Conservation (phyloP, 2,888 invertebrate genomes). For the Melanchra persicariae region DNA sequence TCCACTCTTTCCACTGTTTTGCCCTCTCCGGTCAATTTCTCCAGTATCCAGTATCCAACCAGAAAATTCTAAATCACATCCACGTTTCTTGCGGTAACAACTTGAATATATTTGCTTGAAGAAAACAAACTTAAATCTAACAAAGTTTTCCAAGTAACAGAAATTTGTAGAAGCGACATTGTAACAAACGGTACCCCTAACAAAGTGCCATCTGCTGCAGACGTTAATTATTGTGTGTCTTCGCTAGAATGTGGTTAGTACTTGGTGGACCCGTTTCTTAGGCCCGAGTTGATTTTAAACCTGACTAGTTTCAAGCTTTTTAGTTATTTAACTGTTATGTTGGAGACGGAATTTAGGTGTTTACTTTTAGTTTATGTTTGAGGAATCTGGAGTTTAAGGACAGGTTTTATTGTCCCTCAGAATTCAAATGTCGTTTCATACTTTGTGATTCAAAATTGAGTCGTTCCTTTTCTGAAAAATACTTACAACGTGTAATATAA, state of each 20-base stretch:
- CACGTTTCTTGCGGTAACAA: not conserved
- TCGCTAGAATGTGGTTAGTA: not conserved
- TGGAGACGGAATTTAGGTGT: not conserved
- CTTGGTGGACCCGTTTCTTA: not conserved
- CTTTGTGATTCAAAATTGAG: not conserved
- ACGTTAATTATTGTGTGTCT: constrained; percentile 40
- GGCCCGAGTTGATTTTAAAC: not conserved
- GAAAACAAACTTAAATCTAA: constrained; percentile 33
- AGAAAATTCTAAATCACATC: not conserved
- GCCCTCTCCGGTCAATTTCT: no score
- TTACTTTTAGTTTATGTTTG: not conserved
- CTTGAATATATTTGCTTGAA: constrained; percentile 10
- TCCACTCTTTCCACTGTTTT: no score
- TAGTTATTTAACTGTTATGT: not conserved
- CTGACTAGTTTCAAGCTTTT: not conserved
- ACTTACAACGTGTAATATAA: no score
- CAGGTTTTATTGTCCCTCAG: not conserved
- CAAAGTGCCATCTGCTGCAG: constrained; percentile 16
- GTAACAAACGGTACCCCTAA: constrained; percentile 23
- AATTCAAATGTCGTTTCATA: no score
- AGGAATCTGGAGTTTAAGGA: not conserved
- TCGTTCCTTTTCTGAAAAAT: no score
- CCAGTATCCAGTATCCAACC: not conserved
- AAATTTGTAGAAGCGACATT: constrained; percentile 10
- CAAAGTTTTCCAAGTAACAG: constrained; percentile 33